A percentile compares a stretch with the other conserved stretches of the same genome.
These are phyloP conservation scores for Syrphus vitripennis DNA, from an alignment of 2,888 invertebrate species.

Conservation along the genomic window DNA sequence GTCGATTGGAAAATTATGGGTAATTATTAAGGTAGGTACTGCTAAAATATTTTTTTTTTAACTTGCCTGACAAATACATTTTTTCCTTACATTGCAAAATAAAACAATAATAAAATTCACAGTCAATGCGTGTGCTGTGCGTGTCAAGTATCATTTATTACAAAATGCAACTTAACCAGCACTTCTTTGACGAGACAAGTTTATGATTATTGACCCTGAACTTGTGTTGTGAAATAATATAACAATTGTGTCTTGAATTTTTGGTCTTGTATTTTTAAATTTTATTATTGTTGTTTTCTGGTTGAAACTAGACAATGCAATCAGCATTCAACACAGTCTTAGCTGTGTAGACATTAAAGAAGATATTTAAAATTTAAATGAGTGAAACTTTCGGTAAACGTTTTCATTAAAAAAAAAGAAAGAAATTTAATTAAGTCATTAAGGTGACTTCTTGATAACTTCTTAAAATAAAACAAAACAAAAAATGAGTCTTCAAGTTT, in stretches of 20 bases:
- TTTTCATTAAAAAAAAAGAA: neutral
- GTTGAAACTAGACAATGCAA: neutral
- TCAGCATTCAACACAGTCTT: neutral
- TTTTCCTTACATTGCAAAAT: neutral
- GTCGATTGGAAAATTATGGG: neutral
- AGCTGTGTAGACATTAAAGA: neutral
- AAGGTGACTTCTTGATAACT: neutral
- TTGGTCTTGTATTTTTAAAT: neutral
- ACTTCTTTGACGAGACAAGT: neutral
- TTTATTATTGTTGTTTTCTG: neutral
- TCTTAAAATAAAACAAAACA: neutral
- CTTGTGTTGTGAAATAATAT: conserved; percentile 35
- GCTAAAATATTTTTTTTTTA: no score
- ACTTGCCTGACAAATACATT: neutral
- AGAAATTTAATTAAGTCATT: no score
- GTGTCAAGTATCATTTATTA: neutral
- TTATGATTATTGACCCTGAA: conserved; percentile 50
- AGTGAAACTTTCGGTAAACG: neutral
- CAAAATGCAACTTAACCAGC: neutral
- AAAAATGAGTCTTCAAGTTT: neutral
- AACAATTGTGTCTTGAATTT: neutral
- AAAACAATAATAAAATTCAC: neutral
- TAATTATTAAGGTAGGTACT: neutral
- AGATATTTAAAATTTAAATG: neutral
- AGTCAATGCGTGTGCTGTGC: neutral